phyloP scores from a whole-genome alignment of 2,113 vertebrate species.

The Gopherus flavomarginatus region DNA sequence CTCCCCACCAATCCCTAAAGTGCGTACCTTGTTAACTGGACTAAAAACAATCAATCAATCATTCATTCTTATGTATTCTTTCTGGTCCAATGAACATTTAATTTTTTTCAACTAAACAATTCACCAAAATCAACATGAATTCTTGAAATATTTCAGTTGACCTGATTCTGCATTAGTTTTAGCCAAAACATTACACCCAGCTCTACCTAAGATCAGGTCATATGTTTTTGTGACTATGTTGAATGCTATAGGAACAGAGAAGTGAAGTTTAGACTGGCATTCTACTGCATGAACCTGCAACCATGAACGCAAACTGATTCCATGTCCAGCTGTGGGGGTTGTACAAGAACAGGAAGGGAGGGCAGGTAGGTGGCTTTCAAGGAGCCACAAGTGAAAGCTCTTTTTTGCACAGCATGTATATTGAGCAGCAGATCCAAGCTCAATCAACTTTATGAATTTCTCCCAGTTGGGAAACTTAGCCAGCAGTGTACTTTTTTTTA shows the following conservation, averaged over 20 bases:
- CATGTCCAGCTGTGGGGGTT: not conserved
- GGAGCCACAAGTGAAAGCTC: not conserved
- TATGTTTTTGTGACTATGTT: not conserved
- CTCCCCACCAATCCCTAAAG: not conserved
- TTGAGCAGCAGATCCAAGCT: not conserved
- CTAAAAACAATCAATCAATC: too few relatives aligned
- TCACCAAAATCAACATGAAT: not conserved
- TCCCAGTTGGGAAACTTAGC: not conserved
- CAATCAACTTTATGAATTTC: slow-evolving; percentile 18
- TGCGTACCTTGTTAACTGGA: not conserved
- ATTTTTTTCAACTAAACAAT: not conserved
- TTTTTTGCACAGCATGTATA: not conserved
- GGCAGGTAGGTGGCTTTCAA: not conserved
- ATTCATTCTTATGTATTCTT: not conserved
- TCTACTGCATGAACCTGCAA: not conserved
- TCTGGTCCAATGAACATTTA: not conserved
- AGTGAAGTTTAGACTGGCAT: not conserved
- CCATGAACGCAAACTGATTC: not conserved
- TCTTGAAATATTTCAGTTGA: not conserved
- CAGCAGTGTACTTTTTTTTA: not conserved
- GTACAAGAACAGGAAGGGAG: slow-evolving; percentile 1
- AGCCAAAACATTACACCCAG: not conserved
- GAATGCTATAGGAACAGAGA: not conserved
- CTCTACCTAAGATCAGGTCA: not conserved
- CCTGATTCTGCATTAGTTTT: not conserved